phyloP scores from a whole-genome alignment of 2,113 vertebrate genomes.

The Seriola rivoliana region DNA sequence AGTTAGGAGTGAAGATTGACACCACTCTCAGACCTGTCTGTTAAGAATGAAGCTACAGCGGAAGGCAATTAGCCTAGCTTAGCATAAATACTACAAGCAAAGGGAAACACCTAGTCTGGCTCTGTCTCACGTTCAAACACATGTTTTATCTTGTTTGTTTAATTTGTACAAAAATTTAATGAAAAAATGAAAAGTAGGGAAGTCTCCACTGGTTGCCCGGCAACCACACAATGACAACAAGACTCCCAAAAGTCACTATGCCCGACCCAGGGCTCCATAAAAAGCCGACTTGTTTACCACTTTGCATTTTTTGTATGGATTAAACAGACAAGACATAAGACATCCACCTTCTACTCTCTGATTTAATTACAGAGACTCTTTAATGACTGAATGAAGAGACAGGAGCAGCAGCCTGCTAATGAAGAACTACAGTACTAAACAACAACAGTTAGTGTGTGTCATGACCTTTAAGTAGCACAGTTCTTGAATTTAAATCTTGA shows the following conservation, averaged over 20 bases:
- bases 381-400: not conserved
- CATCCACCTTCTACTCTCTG: not conserved
- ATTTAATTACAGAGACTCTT: not conserved
- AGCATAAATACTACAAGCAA: not conserved
- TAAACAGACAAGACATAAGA: not conserved
- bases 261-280: not conserved
- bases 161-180: too few species aligned
- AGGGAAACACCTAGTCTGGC: not conserved
- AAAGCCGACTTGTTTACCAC: not conserved
- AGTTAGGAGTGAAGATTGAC: not conserved
- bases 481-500: not conserved
- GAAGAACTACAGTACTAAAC: constrained; percentile 1
- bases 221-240: not conserved
- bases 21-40: not conserved
- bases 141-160: not conserved
- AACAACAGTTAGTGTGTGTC: not conserved
- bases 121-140: not conserved
- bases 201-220: not conserved
- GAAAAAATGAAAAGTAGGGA: not conserved
- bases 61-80: constrained; percentile 8
- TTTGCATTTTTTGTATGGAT: not conserved
- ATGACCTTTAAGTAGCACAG: not conserved
- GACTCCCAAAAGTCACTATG: not conserved
- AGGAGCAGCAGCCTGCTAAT: not conserved
- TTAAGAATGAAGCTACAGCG: not conserved